phyloP scores from a whole-genome alignment of 2,888 invertebrate genomes.

The Cephus nigrinus region DNA sequence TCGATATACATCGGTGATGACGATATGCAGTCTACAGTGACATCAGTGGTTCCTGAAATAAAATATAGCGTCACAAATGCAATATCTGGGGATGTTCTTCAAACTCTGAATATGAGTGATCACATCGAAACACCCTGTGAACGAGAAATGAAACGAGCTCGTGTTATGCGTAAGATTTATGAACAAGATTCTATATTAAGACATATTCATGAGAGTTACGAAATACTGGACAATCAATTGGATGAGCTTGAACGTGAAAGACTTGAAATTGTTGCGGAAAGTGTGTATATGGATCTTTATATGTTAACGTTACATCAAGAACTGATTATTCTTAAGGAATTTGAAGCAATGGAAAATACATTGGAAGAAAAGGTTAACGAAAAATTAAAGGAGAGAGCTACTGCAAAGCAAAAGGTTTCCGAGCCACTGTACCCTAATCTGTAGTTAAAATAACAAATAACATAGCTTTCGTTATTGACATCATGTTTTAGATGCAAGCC shows the following conservation, averaged over 20 bases:
- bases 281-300: slow-evolving; percentile 73
- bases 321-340: slow-evolving; percentile 78
- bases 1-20: slow-evolving; percentile 25
- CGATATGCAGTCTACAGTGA: slow-evolving; percentile 27
- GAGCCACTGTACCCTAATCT: not conserved
- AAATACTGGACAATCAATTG: slow-evolving; percentile 76
- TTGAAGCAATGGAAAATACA: slow-evolving; percentile 76
- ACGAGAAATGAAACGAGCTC: slow-evolving; percentile 69
- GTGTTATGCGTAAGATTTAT: slow-evolving; percentile 70
- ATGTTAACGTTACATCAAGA: slow-evolving; percentile 79
- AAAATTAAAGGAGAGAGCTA: slow-evolving; percentile 68
- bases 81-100: slow-evolving; percentile 41
- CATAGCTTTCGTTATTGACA: not conserved
- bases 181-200: slow-evolving; percentile 76
- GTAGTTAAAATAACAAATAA: not conserved
- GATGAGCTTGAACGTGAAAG: slow-evolving; percentile 70
- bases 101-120: slow-evolving; percentile 54
- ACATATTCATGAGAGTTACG: slow-evolving; percentile 71
- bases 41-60: slow-evolving; percentile 31
- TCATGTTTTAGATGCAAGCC: slow-evolving; percentile 36
- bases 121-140: slow-evolving; percentile 69
- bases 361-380: slow-evolving; percentile 72
- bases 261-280: slow-evolving; percentile 71
- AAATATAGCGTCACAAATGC: slow-evolving; percentile 19
- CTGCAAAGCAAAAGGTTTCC: slow-evolving; percentile 38